These are phyloP conservation scores for Sorex maritimensis DNA, from an alignment of 2,797 vertebrate species.

Conservation along the genomic window DNA sequence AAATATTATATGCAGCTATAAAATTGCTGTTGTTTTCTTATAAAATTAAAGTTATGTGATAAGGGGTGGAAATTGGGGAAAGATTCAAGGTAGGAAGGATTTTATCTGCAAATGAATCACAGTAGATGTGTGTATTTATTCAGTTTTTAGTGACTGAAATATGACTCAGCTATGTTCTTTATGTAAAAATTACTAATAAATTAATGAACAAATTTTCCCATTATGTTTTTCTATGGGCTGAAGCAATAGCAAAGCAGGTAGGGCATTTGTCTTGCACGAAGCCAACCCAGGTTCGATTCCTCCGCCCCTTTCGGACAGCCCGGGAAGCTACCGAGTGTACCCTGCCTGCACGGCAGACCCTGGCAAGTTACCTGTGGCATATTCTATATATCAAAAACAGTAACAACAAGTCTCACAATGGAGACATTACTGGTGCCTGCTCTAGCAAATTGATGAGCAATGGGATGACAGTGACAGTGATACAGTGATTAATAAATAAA, in stretches of 20 bases:
- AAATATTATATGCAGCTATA: not conserved
- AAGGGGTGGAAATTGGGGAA: constrained; percentile 8
- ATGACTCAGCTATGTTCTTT: not conserved
- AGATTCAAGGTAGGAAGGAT: not conserved
- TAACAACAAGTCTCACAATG: too few relatives aligned
- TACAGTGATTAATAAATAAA: too few relatives aligned
- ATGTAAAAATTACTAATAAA: constrained; percentile 45
- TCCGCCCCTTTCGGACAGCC: too few relatives aligned
- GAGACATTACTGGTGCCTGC: too few relatives aligned
- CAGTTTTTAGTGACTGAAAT: constrained; percentile 1
- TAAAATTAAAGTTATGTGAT: not conserved
- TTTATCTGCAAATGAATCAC: not conserved
- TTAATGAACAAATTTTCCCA: constrained; percentile 17
- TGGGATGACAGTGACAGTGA: too few relatives aligned
- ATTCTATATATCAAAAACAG: too few relatives aligned
- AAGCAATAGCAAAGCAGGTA: not conserved
- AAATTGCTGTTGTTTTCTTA: constrained; percentile 33
- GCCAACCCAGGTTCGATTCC: too few relatives aligned
- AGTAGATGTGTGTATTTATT: not conserved
- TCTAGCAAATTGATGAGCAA: too few relatives aligned
- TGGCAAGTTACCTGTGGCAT: too few relatives aligned
- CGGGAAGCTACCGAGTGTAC: too few relatives aligned
- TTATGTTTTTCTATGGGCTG: not conserved
- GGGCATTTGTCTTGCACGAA: not conserved
- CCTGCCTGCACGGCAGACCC: too few relatives aligned